Conservation (phyloP, 2,888 invertebrate species). For the Meteorus colon region DNA sequence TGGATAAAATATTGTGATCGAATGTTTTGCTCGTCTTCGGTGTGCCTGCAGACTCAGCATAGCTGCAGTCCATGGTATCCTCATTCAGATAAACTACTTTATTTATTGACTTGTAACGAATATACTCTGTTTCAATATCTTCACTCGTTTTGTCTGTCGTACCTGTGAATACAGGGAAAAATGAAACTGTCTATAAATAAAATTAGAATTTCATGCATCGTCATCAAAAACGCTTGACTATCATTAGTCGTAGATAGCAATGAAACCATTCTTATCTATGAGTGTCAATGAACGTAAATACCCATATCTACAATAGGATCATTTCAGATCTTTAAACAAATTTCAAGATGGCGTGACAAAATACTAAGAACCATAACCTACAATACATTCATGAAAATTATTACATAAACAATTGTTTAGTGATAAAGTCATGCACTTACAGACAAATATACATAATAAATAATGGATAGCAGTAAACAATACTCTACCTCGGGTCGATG, state of each 20-base stretch:
- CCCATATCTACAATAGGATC: not conserved
- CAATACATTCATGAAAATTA: not conserved
- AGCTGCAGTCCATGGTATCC: conserved; percentile 57
- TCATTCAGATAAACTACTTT: conserved; percentile 55
- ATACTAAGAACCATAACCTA: conserved; percentile 1
- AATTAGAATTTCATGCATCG: not conserved
- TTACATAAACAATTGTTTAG: not conserved
- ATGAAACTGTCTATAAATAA: not conserved
- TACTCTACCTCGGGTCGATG: conserved; percentile 52
- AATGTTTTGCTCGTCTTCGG: conserved; percentile 34
- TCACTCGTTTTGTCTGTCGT: conserved; percentile 50
- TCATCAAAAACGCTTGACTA: conserved; percentile 38
- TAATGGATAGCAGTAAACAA: not conserved
- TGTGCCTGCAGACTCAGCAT: conserved; percentile 48
- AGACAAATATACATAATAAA: not conserved
- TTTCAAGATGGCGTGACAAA: conserved; percentile 4
- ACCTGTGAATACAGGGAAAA: conserved; percentile 46
- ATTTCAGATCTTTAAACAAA: not conserved
- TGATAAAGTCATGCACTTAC: not conserved
- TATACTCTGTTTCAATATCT: conserved; percentile 32
- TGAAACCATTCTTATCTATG: not conserved
- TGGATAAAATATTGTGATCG: conserved; percentile 52
- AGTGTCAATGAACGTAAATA: not conserved
- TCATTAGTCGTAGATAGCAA: conserved; percentile 32
- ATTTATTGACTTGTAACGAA: conserved; percentile 38